These are phyloP conservation scores for Cosmia trapezina DNA, from an alignment of 2,888 invertebrate species.

Conservation along the genomic window DNA sequence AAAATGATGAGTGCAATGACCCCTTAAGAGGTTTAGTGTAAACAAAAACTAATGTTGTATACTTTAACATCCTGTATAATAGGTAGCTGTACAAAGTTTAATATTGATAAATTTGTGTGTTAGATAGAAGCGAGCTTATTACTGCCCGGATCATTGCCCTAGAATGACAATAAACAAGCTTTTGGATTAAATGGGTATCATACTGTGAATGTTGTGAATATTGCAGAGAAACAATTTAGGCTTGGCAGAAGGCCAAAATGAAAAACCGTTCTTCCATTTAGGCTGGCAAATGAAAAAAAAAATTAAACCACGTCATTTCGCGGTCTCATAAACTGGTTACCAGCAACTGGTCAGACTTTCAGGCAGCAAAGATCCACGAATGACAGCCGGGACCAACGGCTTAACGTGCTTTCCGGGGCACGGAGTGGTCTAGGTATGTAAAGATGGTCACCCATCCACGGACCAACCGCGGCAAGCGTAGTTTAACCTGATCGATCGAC, in stretches of 20 bases:
- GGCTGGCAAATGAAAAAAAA: slow-evolving; percentile 35
- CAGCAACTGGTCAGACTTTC: too few relatives aligned
- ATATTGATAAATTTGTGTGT: background rate
- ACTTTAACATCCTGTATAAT: too few relatives aligned
- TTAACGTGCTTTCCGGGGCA: too few relatives aligned
- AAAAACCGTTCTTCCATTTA: slow-evolving; percentile 31
- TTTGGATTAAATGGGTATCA: slow-evolving; percentile 11
- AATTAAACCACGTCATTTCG: slow-evolving; percentile 13
- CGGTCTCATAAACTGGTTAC: slow-evolving; percentile 24
- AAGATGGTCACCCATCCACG: too few relatives aligned
- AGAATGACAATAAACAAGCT: slow-evolving; percentile 23
- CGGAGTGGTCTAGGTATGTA: too few relatives aligned
- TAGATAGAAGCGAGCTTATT: background rate
- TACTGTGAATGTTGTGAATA: slow-evolving; percentile 16
- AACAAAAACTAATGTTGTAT: too few relatives aligned
- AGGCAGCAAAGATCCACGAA: too few relatives aligned
- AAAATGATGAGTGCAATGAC: too few relatives aligned
- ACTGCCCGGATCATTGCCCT: background rate
- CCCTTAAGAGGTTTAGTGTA: too few relatives aligned
- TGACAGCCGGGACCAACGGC: too few relatives aligned
- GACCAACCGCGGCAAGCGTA: too few relatives aligned
- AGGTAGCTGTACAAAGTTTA: background rate
- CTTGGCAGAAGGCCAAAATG: slow-evolving; percentile 38
- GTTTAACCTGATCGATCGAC: too few relatives aligned
- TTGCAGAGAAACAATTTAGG: slow-evolving; percentile 19